Evolutionary conservation across 2,797 vertebrate genomes (phyloP).

Genomic region (Buphagus erythrorhynchus): DNA sequence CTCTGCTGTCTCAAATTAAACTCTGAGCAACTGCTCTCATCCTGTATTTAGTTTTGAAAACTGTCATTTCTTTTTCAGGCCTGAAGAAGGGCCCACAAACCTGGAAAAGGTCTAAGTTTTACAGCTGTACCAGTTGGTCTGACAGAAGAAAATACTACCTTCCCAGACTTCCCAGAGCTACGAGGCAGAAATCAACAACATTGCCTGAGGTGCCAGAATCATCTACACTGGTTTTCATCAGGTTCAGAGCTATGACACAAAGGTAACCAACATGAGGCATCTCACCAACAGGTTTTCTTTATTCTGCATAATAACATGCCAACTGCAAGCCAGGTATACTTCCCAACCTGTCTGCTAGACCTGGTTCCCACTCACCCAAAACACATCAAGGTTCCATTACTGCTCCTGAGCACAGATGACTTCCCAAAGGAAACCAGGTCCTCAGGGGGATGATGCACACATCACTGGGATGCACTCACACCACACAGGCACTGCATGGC

Average conservation of each 20-base stretch:
- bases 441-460: neutral
- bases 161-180: neutral
- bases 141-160: neutral
- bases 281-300: neutral
- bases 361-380: neutral
- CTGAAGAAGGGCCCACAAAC: neutral
- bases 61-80: neutral
- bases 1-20: neutral
- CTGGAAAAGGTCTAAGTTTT: neutral
- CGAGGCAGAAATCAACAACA: neutral
- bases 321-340: neutral
- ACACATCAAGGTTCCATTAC: neutral
- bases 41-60: neutral
- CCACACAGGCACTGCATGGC: rapidly evolving
- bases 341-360: neutral
- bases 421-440: neutral
- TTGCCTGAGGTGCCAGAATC: neutral
- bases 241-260: neutral
- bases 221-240: neutral
- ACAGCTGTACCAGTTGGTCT: neutral
- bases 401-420: neutral
- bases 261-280: neutral
- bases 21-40: neutral
- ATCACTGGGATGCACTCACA: neutral
- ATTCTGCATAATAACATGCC: neutral